A percentile compares a stretch with the other conserved stretches of the same genome.
These are phyloP conservation scores for Sapayoa aenigma DNA, from an alignment of 2,113 vertebrate genomes.

Conservation along the genomic window DNA sequence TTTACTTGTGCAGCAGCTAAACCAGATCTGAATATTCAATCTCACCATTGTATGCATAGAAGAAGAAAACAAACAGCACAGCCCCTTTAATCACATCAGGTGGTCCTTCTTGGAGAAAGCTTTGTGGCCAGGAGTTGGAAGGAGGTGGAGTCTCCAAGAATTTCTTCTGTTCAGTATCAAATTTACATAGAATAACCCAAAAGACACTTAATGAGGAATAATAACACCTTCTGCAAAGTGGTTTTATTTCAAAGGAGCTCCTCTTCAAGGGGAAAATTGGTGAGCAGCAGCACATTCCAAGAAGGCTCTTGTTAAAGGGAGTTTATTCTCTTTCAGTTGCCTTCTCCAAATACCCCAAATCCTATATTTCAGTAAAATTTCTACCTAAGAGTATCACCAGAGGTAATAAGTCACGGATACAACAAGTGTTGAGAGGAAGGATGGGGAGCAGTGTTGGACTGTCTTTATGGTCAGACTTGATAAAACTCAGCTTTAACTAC, in stretches of 20 bases:
- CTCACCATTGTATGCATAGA: conserved; percentile 50
- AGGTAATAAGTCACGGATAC: accelerated
- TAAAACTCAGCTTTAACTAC: neutral
- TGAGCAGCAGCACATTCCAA: neutral
- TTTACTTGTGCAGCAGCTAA: neutral
- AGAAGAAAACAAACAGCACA: neutral
- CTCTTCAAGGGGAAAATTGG: neutral
- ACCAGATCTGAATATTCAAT: neutral
- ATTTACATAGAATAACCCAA: conserved; percentile 55
- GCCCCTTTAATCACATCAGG: conserved; percentile 33
- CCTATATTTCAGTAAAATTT: neutral
- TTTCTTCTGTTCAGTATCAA: neutral
- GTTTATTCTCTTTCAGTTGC: neutral
- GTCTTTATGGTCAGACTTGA: neutral
- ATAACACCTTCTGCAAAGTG: neutral
- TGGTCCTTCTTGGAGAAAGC: neutral
- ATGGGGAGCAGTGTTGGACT: neutral
- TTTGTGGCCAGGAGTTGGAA: neutral
- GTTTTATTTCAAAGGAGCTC: neutral
- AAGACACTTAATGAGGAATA: neutral
- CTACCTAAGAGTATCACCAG: neutral
- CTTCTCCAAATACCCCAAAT: neutral
- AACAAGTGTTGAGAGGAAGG: neutral
- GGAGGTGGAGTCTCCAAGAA: neutral
- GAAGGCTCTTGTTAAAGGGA: neutral